Evolutionary conservation across 1,140 invertebrate genomes (phyloP).

Genomic region (Ptiloglossa arizonensis): DNA sequence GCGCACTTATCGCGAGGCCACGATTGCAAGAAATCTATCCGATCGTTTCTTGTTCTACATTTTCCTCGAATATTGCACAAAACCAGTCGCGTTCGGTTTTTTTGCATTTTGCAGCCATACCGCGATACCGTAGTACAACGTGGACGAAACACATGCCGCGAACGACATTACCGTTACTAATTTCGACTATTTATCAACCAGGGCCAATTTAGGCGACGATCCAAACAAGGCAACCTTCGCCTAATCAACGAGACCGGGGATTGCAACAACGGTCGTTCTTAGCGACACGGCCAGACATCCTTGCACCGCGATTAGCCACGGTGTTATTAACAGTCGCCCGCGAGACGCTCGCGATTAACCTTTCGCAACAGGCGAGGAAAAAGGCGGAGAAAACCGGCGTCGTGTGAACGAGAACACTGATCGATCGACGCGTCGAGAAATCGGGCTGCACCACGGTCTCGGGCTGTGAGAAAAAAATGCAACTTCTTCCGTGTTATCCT

Average conservation of each 20-base stretch:
- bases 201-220: no score
- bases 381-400: slow-evolving; percentile 4
- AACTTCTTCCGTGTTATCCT: slow-evolving; percentile 2
- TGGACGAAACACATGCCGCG: no score
- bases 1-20: no score
- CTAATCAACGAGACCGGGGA: not conserved
- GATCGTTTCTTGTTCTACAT: no score
- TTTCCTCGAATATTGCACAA: no score
- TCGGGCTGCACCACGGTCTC: not conserved
- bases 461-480: slow-evolving; percentile 28
- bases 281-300: slow-evolving; percentile 4
- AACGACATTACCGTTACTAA: no score
- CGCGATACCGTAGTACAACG: no score
- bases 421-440: slow-evolving; percentile 31
- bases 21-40: no score
- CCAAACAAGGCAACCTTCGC: no score
- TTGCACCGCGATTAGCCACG: slow-evolving; percentile 9
- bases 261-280: not conserved
- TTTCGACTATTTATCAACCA: no score
- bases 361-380: slow-evolving; percentile 26
- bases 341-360: slow-evolving; percentile 38
- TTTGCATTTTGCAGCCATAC: no score
- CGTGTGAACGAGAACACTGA: slow-evolving; percentile 32
- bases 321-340: slow-evolving; percentile 27
- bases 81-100: no score